Conservation (phyloP, 2,113 vertebrate genomes). For the Ranitomeya variabilis region DNA sequence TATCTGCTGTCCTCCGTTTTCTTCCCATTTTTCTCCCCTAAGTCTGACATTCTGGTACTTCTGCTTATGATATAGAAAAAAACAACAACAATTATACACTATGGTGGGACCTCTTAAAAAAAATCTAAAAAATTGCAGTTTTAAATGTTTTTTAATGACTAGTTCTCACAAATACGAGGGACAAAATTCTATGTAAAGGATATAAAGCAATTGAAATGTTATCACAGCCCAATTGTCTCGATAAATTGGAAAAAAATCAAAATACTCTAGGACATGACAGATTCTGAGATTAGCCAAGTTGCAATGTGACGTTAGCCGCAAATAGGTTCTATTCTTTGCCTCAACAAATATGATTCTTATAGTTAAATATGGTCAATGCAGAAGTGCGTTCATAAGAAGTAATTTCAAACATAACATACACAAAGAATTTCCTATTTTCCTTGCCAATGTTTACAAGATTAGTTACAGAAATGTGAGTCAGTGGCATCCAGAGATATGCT, state of each 20-base stretch:
- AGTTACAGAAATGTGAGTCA: conserved; percentile 87
- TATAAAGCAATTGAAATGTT: not conserved
- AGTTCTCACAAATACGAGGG: too few relatives aligned
- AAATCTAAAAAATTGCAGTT: too few relatives aligned
- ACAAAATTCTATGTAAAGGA: not conserved
- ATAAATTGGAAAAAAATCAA: not conserved
- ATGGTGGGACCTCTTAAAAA: too few relatives aligned
- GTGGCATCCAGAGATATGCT: conserved; percentile 88
- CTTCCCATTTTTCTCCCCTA: too few relatives aligned
- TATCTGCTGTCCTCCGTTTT: too few relatives aligned
- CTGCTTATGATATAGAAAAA: too few relatives aligned
- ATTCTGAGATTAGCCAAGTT: not conserved
- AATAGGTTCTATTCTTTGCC: not conserved
- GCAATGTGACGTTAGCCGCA: not conserved
- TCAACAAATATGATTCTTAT: not conserved
- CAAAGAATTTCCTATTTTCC: conserved; percentile 55
- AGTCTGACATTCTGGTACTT: too few relatives aligned
- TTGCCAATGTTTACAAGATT: conserved; percentile 43
- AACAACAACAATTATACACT: too few relatives aligned
- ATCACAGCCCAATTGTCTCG: not conserved
- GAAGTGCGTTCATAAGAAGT: not conserved
- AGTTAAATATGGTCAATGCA: not conserved
- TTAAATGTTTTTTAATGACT: too few relatives aligned
- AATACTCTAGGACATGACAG: not conserved
- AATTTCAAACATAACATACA: conserved; percentile 7